Evolutionary conservation across 2,113 vertebrate species (phyloP), one percentile per base, ranked within the genome.

Genomic region (Shinisaurus crocodilurus): DNA sequence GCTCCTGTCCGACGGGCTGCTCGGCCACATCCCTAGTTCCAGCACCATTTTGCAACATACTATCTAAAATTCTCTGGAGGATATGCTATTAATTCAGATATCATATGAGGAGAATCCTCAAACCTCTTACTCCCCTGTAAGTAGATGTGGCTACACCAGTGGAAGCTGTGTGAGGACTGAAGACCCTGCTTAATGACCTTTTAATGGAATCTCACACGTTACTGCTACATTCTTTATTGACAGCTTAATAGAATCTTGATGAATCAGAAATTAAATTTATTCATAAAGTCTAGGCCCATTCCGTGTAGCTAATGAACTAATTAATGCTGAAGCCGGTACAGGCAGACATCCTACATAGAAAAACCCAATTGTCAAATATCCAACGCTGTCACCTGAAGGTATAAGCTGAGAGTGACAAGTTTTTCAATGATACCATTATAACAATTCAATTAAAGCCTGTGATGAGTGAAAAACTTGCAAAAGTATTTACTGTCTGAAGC

Each of bases 241-340:
- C 89, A 95, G 82, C 86, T 91, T 93, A 96, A 81, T 84, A 95
- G 92, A 85, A 94, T 84, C 77, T 88, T 94, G 90, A 82, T 94
- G 90, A 95, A 93, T 90, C 82, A 88, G 75, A 96, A 79, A 96
- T 1, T 89, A 91, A 89, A 88, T 95, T 93, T 95, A 86, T 94
- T 93, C 57, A 89, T 91, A 87, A 95, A 93, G 93, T 90, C 91
- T 92, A 88, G 89, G 90, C 92, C 86, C 86, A 85, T 84, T 76
- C 95, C 93, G 90, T 92, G 89, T 88, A 94, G 88, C 88, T 96
- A 92, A 95, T 85, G 91, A 95, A 95, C 93, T 67, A 93, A 88
- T 91, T 95, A 95, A 82, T 92, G 75, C 54, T 94, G 80, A 65
- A 90, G 93, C 84, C 50, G 91, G 80, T 76, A 57, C 3, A 89